Conservation (phyloP, 1,140 invertebrate species). For the Lanistes nyassanus region DNA sequence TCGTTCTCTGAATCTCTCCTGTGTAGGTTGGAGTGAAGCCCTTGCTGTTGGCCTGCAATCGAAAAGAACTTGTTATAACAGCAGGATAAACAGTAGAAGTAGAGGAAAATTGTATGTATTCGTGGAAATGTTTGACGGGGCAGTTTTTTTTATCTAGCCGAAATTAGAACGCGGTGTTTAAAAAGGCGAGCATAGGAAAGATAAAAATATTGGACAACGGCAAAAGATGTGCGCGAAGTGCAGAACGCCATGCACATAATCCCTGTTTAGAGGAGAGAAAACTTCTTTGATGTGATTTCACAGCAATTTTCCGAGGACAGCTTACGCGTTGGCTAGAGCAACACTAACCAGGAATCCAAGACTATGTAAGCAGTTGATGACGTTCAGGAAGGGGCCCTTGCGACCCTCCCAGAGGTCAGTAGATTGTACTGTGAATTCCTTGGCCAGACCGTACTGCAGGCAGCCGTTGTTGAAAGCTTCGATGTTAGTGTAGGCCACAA, state of each 20-base stretch:
- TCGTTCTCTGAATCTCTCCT: constrained; percentile 43
- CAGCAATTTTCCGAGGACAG: no score
- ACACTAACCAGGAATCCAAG: constrained; percentile 60
- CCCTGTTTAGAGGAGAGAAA: no score
- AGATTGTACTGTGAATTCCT: constrained; percentile 57
- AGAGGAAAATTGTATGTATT: no score
- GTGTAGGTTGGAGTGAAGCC: constrained; percentile 46
- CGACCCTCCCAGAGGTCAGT: constrained; percentile 59
- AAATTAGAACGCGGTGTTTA: neutral
- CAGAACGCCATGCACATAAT: no score
- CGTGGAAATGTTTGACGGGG: no score
- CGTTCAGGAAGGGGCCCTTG: constrained; percentile 61
- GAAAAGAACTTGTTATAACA: constrained; percentile 14
- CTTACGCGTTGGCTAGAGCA: no score
- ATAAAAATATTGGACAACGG: no score
- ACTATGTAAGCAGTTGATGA: constrained; percentile 61
- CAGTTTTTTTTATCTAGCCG: no score
- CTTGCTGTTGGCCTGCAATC: constrained; percentile 52
- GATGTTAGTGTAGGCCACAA: constrained; percentile 59
- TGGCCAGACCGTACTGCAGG: constrained; percentile 53
- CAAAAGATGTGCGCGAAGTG: no score
- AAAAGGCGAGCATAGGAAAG: no score
- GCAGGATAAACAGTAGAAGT: neutral
- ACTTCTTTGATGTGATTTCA: no score
- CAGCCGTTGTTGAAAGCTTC: constrained; percentile 59